Percentiles rank a stretch among this genome's conserved stretches.
phyloP scores from a whole-genome alignment of 2,113 vertebrate genomes.

The Pomatorhinus ruficollis region DNA sequence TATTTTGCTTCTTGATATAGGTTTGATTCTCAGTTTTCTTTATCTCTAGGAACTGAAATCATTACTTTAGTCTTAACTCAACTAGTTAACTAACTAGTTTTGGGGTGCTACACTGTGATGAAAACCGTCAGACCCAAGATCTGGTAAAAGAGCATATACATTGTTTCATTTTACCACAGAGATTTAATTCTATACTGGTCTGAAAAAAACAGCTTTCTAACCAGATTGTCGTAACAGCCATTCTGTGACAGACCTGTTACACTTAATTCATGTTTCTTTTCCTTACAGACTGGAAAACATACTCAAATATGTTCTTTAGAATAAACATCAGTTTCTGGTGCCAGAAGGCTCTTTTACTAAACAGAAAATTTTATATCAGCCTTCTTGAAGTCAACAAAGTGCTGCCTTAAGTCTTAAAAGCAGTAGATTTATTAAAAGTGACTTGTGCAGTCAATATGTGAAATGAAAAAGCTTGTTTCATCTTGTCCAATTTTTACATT shows the following conservation, averaged over 20 bases:
- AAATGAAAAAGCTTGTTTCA: constrained; percentile 71
- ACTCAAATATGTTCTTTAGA: neutral
- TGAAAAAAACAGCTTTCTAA: neutral
- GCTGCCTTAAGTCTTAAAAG: constrained; percentile 55
- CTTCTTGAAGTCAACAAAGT: constrained; percentile 53
- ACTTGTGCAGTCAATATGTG: constrained; percentile 65
- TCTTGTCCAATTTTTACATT: constrained; percentile 74
- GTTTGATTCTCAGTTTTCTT: neutral
- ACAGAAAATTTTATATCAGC: constrained; percentile 26
- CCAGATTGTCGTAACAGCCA: neutral
- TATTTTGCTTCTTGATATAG: neutral
- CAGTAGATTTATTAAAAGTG: constrained; percentile 70
- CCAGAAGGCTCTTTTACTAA: neutral
- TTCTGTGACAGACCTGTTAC: neutral
- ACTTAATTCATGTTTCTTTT: neutral
- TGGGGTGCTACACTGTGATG: neutral
- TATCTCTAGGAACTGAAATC: neutral
- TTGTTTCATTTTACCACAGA: neutral
- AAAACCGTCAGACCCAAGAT: neutral
- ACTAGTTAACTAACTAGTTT: too few species aligned
- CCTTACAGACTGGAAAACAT: neutral
- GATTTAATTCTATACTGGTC: neutral
- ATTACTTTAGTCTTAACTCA: neutral
- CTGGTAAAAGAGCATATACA: neutral
- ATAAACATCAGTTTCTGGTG: neutral